Conservation (phyloP, 2,113 vertebrate species). For the Pseudonaja textilis region DNA sequence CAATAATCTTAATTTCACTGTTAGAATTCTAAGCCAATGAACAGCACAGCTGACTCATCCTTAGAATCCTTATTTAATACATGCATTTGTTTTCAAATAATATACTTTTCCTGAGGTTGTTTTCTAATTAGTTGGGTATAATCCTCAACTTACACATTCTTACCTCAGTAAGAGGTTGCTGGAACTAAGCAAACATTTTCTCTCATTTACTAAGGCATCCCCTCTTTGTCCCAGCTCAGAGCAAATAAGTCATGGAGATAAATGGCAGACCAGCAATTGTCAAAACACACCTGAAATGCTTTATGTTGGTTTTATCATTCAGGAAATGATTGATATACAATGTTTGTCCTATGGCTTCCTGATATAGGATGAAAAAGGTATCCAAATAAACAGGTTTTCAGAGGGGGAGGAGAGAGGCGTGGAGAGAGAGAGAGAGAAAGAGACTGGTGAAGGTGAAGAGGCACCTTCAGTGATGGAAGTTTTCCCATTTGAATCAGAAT, state of each 20-base stretch:
- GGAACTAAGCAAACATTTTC: neutral
- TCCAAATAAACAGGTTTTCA: neutral
- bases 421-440: neutral
- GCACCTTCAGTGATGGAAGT: neutral
- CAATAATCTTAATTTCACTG: neutral
- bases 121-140: neutral
- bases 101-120: neutral
- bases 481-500: neutral
- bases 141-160: neutral
- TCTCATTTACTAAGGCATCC: neutral
- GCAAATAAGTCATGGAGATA: neutral
- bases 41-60: neutral
- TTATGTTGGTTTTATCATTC: neutral
- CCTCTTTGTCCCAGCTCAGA: neutral
- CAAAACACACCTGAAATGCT: neutral
- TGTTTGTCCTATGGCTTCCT: neutral
- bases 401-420: fast-evolving
- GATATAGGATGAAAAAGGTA: neutral
- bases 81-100: neutral
- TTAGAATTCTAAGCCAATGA: neutral
- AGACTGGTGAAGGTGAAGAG: neutral
- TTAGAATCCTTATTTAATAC: neutral
- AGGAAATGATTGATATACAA: neutral
- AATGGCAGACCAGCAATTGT: neutral
- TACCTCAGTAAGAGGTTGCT: neutral